Evolutionary conservation across 2,888 invertebrate genomes (phyloP).

Genomic region (Drosophila sordidapex): DNA sequence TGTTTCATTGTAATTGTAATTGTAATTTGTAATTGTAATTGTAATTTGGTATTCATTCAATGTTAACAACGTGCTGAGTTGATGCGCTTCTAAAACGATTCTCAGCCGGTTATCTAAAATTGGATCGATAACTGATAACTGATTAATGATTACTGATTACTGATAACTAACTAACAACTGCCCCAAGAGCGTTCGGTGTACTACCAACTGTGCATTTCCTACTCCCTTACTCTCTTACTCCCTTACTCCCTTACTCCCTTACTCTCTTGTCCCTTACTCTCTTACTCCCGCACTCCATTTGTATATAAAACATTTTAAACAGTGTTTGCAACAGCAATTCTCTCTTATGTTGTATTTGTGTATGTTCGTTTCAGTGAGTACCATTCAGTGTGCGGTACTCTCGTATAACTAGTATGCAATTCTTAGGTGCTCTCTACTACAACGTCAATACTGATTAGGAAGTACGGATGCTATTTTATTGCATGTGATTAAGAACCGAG

Average conservation of each 20-base stretch:
- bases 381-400: neutral
- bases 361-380: neutral
- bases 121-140: slow-evolving; percentile 10
- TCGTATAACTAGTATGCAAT: slow-evolving; percentile 21
- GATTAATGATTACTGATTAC: slow-evolving; percentile 13
- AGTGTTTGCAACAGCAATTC: neutral
- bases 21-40: neutral
- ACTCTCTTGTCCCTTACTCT: neutral
- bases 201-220: slow-evolving; percentile 35
- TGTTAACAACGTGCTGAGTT: slow-evolving; percentile 27
- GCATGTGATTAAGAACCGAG: slow-evolving; percentile 23
- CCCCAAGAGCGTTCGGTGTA: slow-evolving; percentile 27
- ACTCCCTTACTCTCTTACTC: neutral
- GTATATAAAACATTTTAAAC: slow-evolving; percentile 5
- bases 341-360: neutral
- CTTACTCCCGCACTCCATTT: neutral
- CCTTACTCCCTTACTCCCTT: neutral
- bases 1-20: neutral
- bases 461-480: slow-evolving; percentile 45
- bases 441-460: slow-evolving; percentile 59
- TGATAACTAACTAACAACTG: slow-evolving; percentile 44
- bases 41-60: slow-evolving; percentile 4
- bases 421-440: slow-evolving; percentile 32
- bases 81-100: slow-evolving; percentile 43
- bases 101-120: slow-evolving; percentile 60